phyloP scores from a whole-genome alignment of 1,140 invertebrate genomes.

The Tetranychus cinnabarinus region DNA sequence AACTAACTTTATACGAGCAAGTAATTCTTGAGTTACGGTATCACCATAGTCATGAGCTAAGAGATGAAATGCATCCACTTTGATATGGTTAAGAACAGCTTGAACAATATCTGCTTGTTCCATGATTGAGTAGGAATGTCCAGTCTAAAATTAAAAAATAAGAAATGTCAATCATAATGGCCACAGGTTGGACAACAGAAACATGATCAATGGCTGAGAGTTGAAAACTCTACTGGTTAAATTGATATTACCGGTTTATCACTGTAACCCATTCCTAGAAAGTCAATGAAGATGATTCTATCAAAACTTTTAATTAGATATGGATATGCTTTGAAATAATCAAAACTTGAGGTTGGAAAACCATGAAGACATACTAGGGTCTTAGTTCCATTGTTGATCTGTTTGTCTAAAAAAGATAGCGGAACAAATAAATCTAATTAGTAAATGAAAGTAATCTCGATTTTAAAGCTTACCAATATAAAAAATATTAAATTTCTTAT shows the following conservation, averaged over 20 bases:
- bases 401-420: background rate
- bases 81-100: constrained; percentile 15
- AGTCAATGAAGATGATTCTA: constrained; percentile 18
- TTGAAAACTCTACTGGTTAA: no score
- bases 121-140: constrained; percentile 18
- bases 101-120: constrained; percentile 20
- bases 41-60: constrained; percentile 23
- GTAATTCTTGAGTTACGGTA: constrained; percentile 20
- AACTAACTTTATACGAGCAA: constrained; percentile 14
- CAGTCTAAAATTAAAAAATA: constrained; percentile 11
- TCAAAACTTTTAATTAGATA: constrained; percentile 16
- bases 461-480: constrained; percentile 14
- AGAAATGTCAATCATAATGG: background rate
- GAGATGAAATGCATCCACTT: constrained; percentile 16
- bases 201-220: background rate
- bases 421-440: background rate
- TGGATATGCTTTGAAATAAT: constrained; percentile 18
- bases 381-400: background rate
- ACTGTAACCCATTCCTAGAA: constrained; percentile 22
- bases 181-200: background rate
- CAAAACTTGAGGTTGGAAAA: constrained; percentile 22
- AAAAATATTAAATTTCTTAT: constrained; percentile 14
- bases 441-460: background rate
- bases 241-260: constrained; percentile 20
- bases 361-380: constrained; percentile 20